Evolutionary conservation across 2,113 vertebrate genomes (phyloP).

Genomic region (Crotalus tigris): DNA sequence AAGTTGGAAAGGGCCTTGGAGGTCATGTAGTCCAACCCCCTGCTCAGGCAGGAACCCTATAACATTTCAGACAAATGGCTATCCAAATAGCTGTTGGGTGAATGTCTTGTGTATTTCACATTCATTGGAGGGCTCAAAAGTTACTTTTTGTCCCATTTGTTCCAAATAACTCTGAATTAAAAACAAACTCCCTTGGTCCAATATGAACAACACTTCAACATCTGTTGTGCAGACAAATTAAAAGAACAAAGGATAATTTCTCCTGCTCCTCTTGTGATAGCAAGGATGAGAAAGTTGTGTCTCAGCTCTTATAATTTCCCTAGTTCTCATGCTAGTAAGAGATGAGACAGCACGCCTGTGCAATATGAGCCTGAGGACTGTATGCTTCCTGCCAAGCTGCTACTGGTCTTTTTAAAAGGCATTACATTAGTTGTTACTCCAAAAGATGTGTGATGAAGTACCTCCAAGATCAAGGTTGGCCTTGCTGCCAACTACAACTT

Average conservation of each 20-base stretch:
- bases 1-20: too few species aligned
- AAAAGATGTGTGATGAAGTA: too few species aligned
- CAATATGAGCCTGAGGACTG: too few species aligned
- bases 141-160: not conserved
- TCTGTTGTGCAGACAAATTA: not conserved
- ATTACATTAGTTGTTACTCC: too few species aligned
- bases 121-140: not conserved
- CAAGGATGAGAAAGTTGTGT: not conserved
- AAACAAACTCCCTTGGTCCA: not conserved
- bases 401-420: too few species aligned
- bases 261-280: not conserved
- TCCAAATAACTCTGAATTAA: not conserved
- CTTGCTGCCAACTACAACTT: not conserved
- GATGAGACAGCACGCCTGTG: too few species aligned
- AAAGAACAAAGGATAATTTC: not conserved
- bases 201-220: not conserved
- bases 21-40: too few species aligned
- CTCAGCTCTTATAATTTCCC: not conserved
- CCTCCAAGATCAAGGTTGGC: too few species aligned
- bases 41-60: too few species aligned
- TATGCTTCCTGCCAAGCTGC: too few species aligned
- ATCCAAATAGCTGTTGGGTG: too few species aligned
- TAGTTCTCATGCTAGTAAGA: not conserved
- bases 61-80: too few species aligned
- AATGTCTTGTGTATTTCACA: not conserved